Evolutionary conservation across 2,888 invertebrate genomes (phyloP).

Genomic region (Stenichneumon culpator): DNA sequence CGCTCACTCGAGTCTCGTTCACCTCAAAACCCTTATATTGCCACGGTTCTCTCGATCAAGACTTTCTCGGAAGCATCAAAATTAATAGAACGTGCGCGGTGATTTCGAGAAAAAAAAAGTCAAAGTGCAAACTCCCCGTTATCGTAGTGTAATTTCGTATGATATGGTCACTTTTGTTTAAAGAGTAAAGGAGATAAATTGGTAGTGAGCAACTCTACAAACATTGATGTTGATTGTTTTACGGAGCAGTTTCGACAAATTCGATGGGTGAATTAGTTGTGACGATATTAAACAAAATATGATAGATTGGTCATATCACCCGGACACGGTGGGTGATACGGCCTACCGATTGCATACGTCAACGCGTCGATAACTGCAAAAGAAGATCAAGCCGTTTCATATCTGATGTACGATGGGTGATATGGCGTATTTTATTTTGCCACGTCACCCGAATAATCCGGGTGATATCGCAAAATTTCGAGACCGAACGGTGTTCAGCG

Average conservation of each 20-base stretch:
- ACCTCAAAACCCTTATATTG: conserved; percentile 25
- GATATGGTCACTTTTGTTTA: too few species aligned
- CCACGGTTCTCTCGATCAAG: conserved; percentile 45
- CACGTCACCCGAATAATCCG: neutral
- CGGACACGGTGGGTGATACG: too few species aligned
- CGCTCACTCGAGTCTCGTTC: conserved; percentile 23
- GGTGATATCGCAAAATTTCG: too few species aligned
- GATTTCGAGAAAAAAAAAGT: conserved; percentile 69
- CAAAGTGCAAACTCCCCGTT: neutral
- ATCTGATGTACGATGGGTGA: neutral
- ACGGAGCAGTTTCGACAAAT: too few species aligned
- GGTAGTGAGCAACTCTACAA: neutral
- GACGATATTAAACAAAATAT: too few species aligned
- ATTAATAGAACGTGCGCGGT: conserved; percentile 76
- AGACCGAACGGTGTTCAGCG: too few species aligned
- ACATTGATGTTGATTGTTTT: neutral
- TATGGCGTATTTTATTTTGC: neutral
- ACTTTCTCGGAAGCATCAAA: conserved; percentile 67
- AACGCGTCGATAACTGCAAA: neutral
- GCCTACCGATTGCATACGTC: too few species aligned
- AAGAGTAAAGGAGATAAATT: neutral
- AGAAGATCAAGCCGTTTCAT: neutral
- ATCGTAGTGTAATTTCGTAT: neutral
- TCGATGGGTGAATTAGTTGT: too few species aligned
- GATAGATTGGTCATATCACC: too few species aligned